Percentiles rank a stretch among this genome's conserved stretches.
These are phyloP conservation scores for Heterohyrax brucei DNA, from an alignment of 2,797 vertebrate genomes.

Conservation along the genomic window DNA sequence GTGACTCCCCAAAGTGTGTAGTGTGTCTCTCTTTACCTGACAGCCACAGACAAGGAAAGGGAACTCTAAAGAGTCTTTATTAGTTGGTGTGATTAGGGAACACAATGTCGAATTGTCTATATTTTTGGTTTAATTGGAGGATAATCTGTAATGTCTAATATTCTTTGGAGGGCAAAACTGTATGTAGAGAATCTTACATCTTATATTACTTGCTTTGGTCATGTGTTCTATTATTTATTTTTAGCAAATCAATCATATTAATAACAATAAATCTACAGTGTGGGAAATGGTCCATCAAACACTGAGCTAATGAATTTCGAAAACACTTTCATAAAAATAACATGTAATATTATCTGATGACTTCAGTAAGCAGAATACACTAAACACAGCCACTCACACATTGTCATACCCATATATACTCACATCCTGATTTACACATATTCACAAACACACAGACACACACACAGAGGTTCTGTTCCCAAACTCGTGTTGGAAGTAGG, in stretches of 20 bases:
- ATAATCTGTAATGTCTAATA: neutral
- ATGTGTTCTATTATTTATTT: neutral
- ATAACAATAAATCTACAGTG: conserved; percentile 20
- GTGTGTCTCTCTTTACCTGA: neutral
- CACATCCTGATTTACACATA: neutral
- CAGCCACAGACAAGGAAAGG: neutral
- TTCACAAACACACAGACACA: neutral
- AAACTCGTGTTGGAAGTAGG: conserved; percentile 32
- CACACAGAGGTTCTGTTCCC: conserved; percentile 22
- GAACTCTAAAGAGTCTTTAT: neutral
- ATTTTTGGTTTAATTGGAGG: conserved; percentile 57
- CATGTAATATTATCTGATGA: conserved; percentile 35
- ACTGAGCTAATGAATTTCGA: conserved; percentile 30
- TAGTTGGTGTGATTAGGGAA: neutral
- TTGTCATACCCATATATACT: neutral
- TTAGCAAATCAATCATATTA: conserved; percentile 59
- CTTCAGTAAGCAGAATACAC: conserved; percentile 22
- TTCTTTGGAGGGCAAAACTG: neutral
- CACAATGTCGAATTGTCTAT: neutral
- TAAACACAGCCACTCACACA: too few relatives aligned
- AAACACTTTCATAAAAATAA: conserved; percentile 59
- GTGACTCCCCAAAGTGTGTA: neutral
- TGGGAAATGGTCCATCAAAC: conserved; percentile 26
- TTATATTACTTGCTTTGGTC: neutral
- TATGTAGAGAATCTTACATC: neutral